Conservation (phyloP, 2,113 vertebrate genomes). For the Mystacornis crossleyi region DNA sequence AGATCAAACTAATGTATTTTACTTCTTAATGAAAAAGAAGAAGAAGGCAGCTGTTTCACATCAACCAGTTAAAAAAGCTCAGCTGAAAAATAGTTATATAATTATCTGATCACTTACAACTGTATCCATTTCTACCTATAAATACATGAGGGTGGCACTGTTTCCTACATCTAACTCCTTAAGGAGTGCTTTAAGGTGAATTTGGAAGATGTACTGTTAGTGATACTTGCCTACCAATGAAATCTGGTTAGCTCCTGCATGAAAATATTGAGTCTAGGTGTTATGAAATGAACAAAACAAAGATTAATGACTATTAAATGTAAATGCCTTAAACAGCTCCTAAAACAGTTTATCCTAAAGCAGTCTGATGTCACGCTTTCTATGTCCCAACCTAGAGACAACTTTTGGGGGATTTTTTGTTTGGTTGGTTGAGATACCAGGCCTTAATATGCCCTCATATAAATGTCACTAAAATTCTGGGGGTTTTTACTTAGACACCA, state of each 20-base stretch:
- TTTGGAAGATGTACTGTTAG: neutral
- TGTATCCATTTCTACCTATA: neutral
- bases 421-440: neutral
- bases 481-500: neutral
- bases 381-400: neutral
- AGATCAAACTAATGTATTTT: neutral
- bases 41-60: neutral
- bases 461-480: neutral
- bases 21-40: neutral
- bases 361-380: neutral
- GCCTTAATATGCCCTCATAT: neutral
- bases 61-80: neutral
- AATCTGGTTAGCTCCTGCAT: neutral
- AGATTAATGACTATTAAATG: neutral
- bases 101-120: neutral
- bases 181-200: neutral
- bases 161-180: neutral
- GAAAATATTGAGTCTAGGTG: neutral
- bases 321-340: neutral
- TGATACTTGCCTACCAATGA: neutral
- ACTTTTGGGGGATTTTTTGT: neutral
- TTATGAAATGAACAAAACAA: neutral
- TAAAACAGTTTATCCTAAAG: neutral
- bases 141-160: neutral
- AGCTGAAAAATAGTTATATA: neutral